Conservation (phyloP, 2,888 invertebrate species). For the Eumacrocentrus americanus region DNA sequence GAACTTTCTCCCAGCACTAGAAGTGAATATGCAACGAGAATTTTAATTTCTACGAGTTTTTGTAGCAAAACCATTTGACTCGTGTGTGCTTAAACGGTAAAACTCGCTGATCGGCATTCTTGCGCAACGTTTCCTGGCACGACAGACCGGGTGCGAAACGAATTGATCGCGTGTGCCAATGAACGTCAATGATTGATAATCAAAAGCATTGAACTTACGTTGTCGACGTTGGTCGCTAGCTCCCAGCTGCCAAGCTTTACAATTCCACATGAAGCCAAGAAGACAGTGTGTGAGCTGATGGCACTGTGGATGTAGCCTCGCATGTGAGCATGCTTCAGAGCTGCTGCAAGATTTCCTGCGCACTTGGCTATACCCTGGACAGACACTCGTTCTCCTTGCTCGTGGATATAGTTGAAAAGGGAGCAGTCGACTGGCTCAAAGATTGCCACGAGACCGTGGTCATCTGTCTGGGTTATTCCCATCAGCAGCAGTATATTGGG, state of each 20-base stretch:
- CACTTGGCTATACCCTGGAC: slow-evolving; percentile 49
- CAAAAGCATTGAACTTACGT: slow-evolving; percentile 35
- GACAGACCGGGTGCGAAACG: background rate
- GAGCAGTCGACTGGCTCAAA: slow-evolving; percentile 53
- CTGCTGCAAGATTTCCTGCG: slow-evolving; percentile 48
- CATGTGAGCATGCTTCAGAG: slow-evolving; percentile 49
- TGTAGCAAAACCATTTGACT: background rate
- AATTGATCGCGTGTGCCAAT: background rate
- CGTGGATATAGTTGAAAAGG: slow-evolving; percentile 51
- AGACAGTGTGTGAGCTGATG: slow-evolving; percentile 53
- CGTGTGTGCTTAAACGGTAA: background rate
- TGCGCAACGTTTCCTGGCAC: slow-evolving; percentile 18
- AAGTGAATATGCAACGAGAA: slow-evolving; percentile 1
- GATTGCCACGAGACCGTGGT: slow-evolving; percentile 49
- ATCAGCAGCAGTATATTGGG: slow-evolving; percentile 50
- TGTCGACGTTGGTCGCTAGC: slow-evolving; percentile 41
- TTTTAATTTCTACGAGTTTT: slow-evolving; percentile 14
- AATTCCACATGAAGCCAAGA: slow-evolving; percentile 45
- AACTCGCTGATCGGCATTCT: slow-evolving; percentile 11
- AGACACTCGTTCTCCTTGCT: slow-evolving; percentile 48
- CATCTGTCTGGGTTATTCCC: slow-evolving; percentile 49
- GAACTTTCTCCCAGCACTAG: background rate
- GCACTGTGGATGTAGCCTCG: slow-evolving; percentile 52
- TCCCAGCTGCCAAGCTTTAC: slow-evolving; percentile 56
- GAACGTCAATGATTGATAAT: background rate